Conservation (phyloP, 1,140 invertebrate genomes). For the Drosophila virilis region DNA sequence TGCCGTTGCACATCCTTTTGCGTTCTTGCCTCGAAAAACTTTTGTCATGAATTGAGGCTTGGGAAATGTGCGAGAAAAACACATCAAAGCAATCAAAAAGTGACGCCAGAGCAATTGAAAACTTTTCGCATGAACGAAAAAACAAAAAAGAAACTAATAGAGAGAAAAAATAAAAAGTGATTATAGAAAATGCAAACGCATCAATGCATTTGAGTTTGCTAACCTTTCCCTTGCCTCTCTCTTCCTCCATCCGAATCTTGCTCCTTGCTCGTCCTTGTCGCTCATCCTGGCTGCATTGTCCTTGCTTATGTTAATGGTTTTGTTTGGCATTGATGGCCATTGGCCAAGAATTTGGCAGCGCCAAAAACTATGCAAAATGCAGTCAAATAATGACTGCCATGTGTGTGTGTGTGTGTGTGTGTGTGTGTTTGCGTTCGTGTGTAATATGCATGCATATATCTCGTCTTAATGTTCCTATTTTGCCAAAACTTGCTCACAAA, state of each 20-base stretch:
- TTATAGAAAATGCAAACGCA: conserved; percentile 73
- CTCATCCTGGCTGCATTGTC: conserved; percentile 12
- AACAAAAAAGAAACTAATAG: conserved; percentile 23
- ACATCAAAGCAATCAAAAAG: conserved; percentile 83
- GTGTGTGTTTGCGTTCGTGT: neutral
- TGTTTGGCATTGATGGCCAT: conserved; percentile 70
- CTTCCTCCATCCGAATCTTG: neutral
- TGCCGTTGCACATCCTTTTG: conserved; percentile 40
- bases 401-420: neutral
- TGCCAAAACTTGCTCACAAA: conserved; percentile 64
- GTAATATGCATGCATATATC: conserved; percentile 23
- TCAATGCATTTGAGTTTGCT: conserved; percentile 51
- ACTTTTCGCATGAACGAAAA: conserved; percentile 73
- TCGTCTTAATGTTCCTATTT: conserved; percentile 70
- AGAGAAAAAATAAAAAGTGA: conserved; percentile 27
- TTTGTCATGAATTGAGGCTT: conserved; percentile 81
- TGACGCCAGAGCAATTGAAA: conserved; percentile 84
- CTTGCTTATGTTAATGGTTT: conserved; percentile 75
- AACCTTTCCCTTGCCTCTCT: neutral
- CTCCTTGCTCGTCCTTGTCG: neutral
- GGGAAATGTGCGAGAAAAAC: conserved; percentile 82
- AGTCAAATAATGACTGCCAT: conserved; percentile 59
- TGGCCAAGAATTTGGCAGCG: conserved; percentile 54
- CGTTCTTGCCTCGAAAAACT: conserved; percentile 65
- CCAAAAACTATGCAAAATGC: conserved; percentile 42